Conservation (phyloP, 2,888 invertebrate genomes). For the Sarcophaga carnaria region DNA sequence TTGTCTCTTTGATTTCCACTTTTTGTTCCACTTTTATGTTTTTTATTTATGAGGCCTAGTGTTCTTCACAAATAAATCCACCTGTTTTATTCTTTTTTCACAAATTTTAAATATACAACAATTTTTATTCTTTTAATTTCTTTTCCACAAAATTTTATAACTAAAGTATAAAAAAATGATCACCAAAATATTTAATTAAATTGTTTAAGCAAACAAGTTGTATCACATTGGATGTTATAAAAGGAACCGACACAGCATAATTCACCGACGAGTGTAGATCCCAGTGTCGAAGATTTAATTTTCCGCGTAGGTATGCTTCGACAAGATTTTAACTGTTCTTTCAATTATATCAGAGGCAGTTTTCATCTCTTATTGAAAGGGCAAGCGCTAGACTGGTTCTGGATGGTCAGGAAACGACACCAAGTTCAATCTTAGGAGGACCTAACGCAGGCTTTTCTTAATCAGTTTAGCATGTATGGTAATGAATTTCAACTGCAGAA, state of each 20-base stretch:
- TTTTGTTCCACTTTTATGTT: no score
- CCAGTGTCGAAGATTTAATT: background rate
- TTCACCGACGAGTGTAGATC: background rate
- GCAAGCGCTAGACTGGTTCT: constrained; percentile 28
- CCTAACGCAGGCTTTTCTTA: background rate
- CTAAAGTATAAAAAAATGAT: no score
- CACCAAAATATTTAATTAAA: no score
- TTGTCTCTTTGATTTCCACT: no score
- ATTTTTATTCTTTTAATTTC: no score
- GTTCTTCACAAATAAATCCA: no score
- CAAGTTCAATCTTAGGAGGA: background rate
- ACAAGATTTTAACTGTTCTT: background rate
- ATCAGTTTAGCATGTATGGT: background rate
- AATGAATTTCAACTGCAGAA: constrained; percentile 18
- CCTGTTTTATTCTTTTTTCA: no score
- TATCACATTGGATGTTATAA: no score
- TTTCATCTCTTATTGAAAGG: constrained; percentile 8
- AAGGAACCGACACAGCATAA: background rate
- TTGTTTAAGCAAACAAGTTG: no score
- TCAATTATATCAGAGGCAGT: background rate
- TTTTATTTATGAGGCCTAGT: no score
- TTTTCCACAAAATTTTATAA: no score
- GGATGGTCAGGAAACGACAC: background rate
- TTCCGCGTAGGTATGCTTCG: background rate
- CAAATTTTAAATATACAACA: no score